Evolutionary conservation across 2,888 invertebrate genomes (phyloP).

Genomic region (Cephus pygmeus): DNA sequence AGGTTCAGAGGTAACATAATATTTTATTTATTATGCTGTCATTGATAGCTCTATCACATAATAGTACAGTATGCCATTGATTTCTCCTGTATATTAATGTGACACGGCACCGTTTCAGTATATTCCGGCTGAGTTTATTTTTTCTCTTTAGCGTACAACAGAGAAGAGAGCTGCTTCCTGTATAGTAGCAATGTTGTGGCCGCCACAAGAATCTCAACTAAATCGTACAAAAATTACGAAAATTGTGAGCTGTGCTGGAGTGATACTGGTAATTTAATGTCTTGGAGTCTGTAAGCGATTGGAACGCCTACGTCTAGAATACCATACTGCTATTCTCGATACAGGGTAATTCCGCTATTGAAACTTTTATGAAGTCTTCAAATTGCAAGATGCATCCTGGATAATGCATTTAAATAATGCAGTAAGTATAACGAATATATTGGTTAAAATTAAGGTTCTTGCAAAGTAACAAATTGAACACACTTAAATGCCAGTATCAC

Average conservation of each 20-base stretch:
- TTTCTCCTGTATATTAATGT: constrained; percentile 32
- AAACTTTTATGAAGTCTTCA: not conserved
- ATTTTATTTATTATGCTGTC: constrained; percentile 56
- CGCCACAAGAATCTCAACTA: constrained; percentile 26
- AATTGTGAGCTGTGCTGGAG: constrained; percentile 32
- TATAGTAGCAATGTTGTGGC: constrained; percentile 25
- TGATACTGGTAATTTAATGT: constrained; percentile 46
- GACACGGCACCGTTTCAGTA: constrained; percentile 30
- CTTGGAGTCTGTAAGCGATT: not conserved
- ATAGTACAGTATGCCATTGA: constrained; percentile 44
- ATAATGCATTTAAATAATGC: not conserved
- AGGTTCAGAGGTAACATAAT: constrained; percentile 34
- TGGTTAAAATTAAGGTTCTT: not conserved
- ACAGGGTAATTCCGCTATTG: not conserved
- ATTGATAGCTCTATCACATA: constrained; percentile 54
- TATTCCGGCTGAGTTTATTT: constrained; percentile 27
- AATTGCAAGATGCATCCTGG: not conserved
- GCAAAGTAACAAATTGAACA: constrained; percentile 13
- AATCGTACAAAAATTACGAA: constrained; percentile 52
- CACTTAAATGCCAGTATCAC: constrained; percentile 47
- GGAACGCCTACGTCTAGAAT: not conserved
- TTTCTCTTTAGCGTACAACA: constrained; percentile 26
- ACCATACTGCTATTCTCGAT: not conserved
- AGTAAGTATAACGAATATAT: not conserved
- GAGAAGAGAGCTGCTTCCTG: constrained; percentile 26